phyloP scores from a whole-genome alignment of 2,888 invertebrate genomes.

The Elmis aenea region DNA sequence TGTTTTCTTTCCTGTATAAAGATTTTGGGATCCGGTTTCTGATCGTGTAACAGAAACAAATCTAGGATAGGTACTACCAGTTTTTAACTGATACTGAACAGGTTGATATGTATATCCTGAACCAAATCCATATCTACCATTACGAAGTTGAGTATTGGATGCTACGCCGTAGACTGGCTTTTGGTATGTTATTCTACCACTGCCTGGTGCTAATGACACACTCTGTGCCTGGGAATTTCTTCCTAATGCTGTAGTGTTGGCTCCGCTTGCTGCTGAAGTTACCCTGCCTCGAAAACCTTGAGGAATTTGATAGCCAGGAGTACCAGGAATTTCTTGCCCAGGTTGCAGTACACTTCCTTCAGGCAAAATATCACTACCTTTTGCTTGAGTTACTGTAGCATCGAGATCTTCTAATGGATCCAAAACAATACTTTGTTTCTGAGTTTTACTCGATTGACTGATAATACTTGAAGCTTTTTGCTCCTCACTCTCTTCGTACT shows the following conservation, averaged over 20 bases:
- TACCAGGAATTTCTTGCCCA: conserved; percentile 63
- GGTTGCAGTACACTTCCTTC: conserved; percentile 59
- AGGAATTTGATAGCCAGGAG: conserved; percentile 63
- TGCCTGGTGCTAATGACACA: conserved; percentile 47
- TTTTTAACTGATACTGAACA: conserved; percentile 37
- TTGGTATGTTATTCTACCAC: conserved; percentile 37
- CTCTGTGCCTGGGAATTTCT: conserved; percentile 66
- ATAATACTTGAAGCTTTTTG: conserved; percentile 45
- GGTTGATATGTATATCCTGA: conserved; percentile 41
- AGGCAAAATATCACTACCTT: conserved; percentile 47
- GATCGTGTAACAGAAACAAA: conserved; percentile 78
- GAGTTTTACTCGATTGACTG: conserved; percentile 51
- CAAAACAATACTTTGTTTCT: conserved; percentile 60
- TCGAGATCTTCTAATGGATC: conserved; percentile 57
- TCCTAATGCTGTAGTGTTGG: conserved; percentile 55
- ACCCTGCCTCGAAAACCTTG: conserved; percentile 64
- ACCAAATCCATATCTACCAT: conserved; percentile 38
- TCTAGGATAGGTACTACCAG: conserved; percentile 51
- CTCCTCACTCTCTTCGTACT: conserved; percentile 51
- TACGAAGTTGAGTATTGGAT: conserved; percentile 36
- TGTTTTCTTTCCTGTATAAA: conserved; percentile 62
- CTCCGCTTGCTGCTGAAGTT: conserved; percentile 57
- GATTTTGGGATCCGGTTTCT: conserved; percentile 61
- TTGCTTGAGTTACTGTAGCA: conserved; percentile 56
- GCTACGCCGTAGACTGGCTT: conserved; percentile 38